These are phyloP conservation scores for Phocoena sinus DNA, from an alignment of 2,113 vertebrate species.

Conservation along the genomic window DNA sequence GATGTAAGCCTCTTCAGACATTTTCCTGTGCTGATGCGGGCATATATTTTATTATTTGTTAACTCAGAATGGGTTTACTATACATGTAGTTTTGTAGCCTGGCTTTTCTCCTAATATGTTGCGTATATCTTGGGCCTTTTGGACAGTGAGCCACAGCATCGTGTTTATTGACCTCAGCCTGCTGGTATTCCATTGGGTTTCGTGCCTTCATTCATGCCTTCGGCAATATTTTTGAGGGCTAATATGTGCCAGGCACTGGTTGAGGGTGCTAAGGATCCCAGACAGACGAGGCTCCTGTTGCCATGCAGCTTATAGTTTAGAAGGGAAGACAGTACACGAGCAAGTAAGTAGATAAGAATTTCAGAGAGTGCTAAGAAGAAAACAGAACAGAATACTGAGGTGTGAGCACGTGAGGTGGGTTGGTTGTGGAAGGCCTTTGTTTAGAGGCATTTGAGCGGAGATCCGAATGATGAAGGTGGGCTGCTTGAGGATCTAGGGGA, in stretches of 20 bases:
- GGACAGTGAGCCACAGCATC: neutral
- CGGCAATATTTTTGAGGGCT: neutral
- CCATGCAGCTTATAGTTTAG: neutral
- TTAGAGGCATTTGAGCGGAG: neutral
- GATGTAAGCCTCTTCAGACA: neutral
- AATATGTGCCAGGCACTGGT: neutral
- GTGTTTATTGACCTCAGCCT: neutral
- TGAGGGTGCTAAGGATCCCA: neutral
- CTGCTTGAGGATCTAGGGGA: neutral
- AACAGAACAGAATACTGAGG: neutral
- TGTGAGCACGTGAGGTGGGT: neutral
- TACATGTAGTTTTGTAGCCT: neutral
- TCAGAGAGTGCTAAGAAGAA: neutral
- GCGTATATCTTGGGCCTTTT: neutral
- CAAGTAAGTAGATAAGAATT: neutral
- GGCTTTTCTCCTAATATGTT: neutral
- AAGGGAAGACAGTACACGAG: neutral
- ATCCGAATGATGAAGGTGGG: neutral
- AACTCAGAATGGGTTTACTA: neutral
- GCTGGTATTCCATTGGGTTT: neutral
- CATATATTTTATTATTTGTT: neutral
- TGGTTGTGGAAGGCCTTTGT: neutral
- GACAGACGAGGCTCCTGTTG: neutral
- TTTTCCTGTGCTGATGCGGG: neutral
- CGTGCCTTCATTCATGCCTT: neutral